These are phyloP conservation scores for Amiota minor DNA, from an alignment of 2,888 invertebrate species.

Conservation along the genomic window DNA sequence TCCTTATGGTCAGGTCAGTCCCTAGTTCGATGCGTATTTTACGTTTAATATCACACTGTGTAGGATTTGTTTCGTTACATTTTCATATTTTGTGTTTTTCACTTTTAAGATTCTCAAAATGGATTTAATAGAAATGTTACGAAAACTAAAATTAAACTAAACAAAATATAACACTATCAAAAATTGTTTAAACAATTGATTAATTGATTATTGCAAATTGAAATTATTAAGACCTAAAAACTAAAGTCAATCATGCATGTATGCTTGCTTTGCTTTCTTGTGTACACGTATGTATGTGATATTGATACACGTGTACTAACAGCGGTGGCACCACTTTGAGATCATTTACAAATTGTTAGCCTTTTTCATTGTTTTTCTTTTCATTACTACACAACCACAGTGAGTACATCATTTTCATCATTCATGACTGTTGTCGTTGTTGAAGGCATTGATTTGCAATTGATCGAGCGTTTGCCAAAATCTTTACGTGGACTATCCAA, in stretches of 20 bases:
- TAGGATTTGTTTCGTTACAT: slow-evolving; percentile 63
- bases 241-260: slow-evolving; percentile 5
- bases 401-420: slow-evolving; percentile 75
- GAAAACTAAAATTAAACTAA: slow-evolving; percentile 54
- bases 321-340: slow-evolving; percentile 11
- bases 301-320: no score
- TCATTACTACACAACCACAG: slow-evolving; percentile 76
- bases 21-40: slow-evolving; percentile 35
- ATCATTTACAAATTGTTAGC: slow-evolving; percentile 34
- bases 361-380: neutral
- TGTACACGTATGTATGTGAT: no score
- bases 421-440: slow-evolving; percentile 56
- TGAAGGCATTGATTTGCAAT: slow-evolving; percentile 73
- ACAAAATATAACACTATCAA: slow-evolving; percentile 7
- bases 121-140: slow-evolving; percentile 22
- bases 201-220: slow-evolving; percentile 9
- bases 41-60: slow-evolving; percentile 73
- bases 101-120: slow-evolving; percentile 48
- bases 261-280: neutral
- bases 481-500: slow-evolving; percentile 79
- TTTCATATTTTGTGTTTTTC: slow-evolving; percentile 25
- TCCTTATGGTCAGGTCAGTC: neutral
- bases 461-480: slow-evolving; percentile 84
- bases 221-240: neutral
- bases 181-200: slow-evolving; percentile 8